Evolutionary conservation across 2,113 vertebrate genomes (phyloP).

Genomic region (Eulemur rufifrons): DNA sequence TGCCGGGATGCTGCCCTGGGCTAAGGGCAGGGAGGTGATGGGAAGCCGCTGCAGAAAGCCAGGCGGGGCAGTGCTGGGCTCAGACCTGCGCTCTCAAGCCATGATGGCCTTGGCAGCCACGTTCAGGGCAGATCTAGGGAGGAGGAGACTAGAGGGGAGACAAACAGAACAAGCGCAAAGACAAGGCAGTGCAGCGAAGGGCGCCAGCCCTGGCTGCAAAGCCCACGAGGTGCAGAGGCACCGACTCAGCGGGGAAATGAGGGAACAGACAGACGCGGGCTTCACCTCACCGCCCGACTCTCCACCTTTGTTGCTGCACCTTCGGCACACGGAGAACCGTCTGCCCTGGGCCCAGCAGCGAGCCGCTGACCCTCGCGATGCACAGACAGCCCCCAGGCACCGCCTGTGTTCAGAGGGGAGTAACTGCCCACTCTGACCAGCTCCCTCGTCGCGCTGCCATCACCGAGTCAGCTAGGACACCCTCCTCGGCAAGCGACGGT

Average conservation of each 20-base stretch:
- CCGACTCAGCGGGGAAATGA: accelerated
- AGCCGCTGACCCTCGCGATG: accelerated
- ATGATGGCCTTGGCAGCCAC: not conserved
- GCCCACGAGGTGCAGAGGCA: not conserved
- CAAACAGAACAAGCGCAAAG: no score
- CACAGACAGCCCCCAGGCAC: accelerated
- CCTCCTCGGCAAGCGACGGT: not conserved
- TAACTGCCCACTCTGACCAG: not conserved
- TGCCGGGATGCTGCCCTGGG: not conserved
- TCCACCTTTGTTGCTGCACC: accelerated
- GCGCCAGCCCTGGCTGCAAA: no score
- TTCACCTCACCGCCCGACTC: accelerated
- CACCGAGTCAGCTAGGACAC: accelerated
- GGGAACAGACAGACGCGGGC: not conserved
- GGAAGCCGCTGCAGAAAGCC: not conserved
- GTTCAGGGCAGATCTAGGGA: not conserved
- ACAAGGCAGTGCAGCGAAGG: no score
- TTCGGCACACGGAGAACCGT: no score
- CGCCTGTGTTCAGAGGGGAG: no score
- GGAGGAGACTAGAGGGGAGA: not conserved
- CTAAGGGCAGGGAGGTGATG: no score
- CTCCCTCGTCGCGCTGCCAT: not conserved
- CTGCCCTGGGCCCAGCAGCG: no score
- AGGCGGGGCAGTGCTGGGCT: not conserved
- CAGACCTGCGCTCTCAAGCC: not conserved